These are phyloP conservation scores for Pachycephala philippinensis DNA, from an alignment of 2,113 vertebrate genomes.

Conservation along the genomic window DNA sequence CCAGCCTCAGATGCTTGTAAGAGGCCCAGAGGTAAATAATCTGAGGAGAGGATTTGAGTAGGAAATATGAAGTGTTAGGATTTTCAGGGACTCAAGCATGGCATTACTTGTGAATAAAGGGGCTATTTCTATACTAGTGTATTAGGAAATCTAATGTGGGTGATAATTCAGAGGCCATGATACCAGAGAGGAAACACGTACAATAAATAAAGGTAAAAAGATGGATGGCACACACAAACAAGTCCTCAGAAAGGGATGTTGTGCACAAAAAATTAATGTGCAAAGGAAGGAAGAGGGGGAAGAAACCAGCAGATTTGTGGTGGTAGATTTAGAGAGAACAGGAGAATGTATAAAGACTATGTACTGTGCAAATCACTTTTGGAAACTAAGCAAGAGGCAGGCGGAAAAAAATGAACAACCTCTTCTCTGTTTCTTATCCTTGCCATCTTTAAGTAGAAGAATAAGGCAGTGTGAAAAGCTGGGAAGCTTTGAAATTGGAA, in stretches of 20 bases:
- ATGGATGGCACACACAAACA: neutral
- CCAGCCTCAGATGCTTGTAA: neutral
- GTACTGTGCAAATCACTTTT: neutral
- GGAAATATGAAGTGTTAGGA: neutral
- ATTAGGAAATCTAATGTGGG: neutral
- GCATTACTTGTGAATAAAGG: neutral
- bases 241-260: neutral
- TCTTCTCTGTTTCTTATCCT: neutral
- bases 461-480: neutral
- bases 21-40: neutral
- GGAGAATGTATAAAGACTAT: neutral
- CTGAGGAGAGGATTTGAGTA: neutral
- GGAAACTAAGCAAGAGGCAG: neutral
- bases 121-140: neutral
- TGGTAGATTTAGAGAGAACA: neutral
- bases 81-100: neutral
- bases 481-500: neutral
- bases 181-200: neutral
- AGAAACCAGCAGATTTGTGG: neutral
- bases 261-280: neutral
- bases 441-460: neutral
- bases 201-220: neutral
- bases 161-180: neutral
- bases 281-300: neutral
- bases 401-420: neutral